These are phyloP conservation scores for Lasioglossum morio DNA, from an alignment of 2,888 invertebrate species.

Conservation along the genomic window DNA sequence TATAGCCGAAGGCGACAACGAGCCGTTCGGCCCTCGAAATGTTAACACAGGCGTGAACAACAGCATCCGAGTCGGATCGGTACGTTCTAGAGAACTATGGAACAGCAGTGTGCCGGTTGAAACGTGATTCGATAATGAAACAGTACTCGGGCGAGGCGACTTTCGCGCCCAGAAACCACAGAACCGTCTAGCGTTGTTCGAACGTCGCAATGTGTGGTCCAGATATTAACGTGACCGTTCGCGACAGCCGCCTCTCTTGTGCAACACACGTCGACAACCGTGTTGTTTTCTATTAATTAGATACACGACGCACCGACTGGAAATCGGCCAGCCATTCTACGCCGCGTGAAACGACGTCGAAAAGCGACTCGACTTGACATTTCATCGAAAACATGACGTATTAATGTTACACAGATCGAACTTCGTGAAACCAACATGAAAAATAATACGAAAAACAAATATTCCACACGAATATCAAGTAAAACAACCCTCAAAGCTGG, in stretches of 20 bases:
- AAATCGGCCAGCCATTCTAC: constrained; percentile 15
- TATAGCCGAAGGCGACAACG: neutral
- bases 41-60: constrained; percentile 4
- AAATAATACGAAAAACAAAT: neutral
- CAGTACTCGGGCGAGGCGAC: constrained; percentile 51
- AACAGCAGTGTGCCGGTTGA: constrained; percentile 42
- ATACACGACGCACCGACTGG: constrained; percentile 1
- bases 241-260: constrained; percentile 22
- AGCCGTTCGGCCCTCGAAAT: neutral
- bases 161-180: constrained; percentile 44
- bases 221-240: constrained; percentile 31
- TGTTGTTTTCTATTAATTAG: constrained; percentile 50
- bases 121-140: constrained; percentile 68
- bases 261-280: constrained; percentile 9
- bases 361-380: neutral
- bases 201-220: constrained; percentile 24
- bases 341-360: neutral
- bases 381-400: neutral
- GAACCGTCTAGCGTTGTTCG: constrained; percentile 48
- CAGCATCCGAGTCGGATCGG: constrained; percentile 4
- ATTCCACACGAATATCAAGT: neutral
- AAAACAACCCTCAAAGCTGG: too few relatives aligned
- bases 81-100: neutral
- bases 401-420: neutral
- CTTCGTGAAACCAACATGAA: neutral